Conservation (phyloP, 2,113 vertebrate genomes). For the Vulpes vulpes region DNA sequence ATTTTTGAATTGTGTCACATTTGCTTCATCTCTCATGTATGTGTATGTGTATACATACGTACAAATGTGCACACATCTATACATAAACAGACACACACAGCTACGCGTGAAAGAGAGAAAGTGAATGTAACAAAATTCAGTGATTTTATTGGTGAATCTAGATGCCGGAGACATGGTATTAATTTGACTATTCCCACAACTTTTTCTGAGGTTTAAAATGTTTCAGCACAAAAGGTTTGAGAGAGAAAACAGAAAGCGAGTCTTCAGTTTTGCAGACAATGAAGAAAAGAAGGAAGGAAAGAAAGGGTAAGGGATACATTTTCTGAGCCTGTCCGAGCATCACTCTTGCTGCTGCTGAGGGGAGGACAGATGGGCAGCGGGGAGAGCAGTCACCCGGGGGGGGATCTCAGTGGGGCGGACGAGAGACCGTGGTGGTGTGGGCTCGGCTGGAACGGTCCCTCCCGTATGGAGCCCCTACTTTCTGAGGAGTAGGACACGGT, state of each 20-base stretch:
- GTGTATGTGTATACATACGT: background rate
- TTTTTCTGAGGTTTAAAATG: background rate
- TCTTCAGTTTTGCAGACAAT: background rate
- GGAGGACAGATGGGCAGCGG: background rate
- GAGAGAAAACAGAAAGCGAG: background rate
- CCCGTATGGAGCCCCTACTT: background rate
- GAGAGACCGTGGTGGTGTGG: background rate
- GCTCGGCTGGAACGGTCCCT: background rate
- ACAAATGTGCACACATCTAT: background rate
- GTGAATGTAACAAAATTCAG: background rate
- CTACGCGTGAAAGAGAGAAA: background rate
- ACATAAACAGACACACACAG: background rate
- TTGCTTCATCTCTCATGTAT: background rate
- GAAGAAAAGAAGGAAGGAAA: background rate
- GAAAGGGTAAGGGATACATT: background rate
- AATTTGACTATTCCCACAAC: background rate
- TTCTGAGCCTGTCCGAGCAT: background rate
- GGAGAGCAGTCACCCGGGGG: background rate
- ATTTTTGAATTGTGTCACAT: background rate
- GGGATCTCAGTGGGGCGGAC: background rate
- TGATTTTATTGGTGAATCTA: background rate
- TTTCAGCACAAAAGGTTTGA: background rate
- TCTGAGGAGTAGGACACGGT: background rate
- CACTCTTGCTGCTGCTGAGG: background rate
- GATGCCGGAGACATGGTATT: background rate